Base-by-base conservation (phyloP, 2,888 invertebrate genomes). In the Aphelenchoides bicaudatus region DNA sequence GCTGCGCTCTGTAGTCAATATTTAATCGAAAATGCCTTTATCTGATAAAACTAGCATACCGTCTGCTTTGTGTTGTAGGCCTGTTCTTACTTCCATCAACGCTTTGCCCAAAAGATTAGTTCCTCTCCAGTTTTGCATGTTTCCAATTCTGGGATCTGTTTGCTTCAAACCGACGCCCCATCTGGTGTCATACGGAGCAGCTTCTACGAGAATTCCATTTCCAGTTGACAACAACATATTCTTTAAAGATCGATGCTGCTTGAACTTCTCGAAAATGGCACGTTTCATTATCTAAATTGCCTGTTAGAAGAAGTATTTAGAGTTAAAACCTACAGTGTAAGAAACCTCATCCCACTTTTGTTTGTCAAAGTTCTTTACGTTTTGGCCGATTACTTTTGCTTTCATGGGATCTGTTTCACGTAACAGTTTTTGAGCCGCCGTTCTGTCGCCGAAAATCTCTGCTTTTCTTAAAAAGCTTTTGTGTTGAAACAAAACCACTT, bases 181-280 rank as follows among this genome's bases (percentile, higher is more conserved):
- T 8, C 43, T 19, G 10, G 10, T 10, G 23, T 43, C 43, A 6
- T 43, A 21, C 43, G 43, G 43, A n/a, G 43, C 43, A 8, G 43
- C 43, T n/a, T 43, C 43, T 10, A 43, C 43, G 8, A 43, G n/a
- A 10, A 25, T 43, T 19, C 43, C 43, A 25, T n/a, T 19, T n/a
- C n/a, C n/a, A 21, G 43, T 43, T 6, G 43, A 19, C 21, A 43
- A 25, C 10, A 43, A 25, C 6, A 25, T 25, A 8, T 6, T 8
- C 43, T 43, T 43, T 25, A 43, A n/a, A 19, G 8, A 8, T 19
- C 43, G 43, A n/a, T 43, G 43, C 23, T 43, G 43, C 23, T 43
- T 43, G 23, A 43, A 43, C 43, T 43, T 43, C 43, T 43, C 43
- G 43, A 43, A 43, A n/a, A 43, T 43, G 8, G 43, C 43, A 21